phyloP scores from a whole-genome alignment of 1,140 invertebrate genomes.

The Lordiphosa stackelbergi region DNA sequence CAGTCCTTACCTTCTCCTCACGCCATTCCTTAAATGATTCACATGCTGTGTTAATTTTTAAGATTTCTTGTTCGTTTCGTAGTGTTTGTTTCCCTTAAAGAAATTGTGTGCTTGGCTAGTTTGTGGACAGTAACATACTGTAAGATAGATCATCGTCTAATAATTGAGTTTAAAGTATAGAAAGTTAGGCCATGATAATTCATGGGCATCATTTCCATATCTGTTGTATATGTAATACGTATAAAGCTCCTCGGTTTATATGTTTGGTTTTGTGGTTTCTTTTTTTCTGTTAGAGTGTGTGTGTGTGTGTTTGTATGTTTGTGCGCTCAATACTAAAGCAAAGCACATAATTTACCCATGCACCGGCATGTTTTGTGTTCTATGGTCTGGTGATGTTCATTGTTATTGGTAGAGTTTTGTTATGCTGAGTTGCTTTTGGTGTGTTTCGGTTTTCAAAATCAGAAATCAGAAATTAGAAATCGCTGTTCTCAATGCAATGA shows the following conservation, averaged over 20 bases:
- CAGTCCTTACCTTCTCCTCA: not conserved
- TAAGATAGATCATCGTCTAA: slow-evolving; percentile 29
- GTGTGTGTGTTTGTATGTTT: slow-evolving; percentile 21
- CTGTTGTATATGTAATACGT: slow-evolving; percentile 53
- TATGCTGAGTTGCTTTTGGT: slow-evolving; percentile 51
- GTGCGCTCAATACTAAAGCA: slow-evolving; percentile 47
- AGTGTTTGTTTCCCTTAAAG: slow-evolving; percentile 29
- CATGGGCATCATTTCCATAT: slow-evolving; percentile 26
- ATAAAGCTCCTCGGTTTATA: slow-evolving; percentile 15
- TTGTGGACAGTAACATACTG: slow-evolving; percentile 63
- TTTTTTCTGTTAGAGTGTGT: slow-evolving; percentile 9
- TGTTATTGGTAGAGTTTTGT: slow-evolving; percentile 59
- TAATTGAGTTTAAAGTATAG: slow-evolving; percentile 37
- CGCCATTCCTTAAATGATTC: slow-evolving; percentile 12
- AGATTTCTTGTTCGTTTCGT: slow-evolving; percentile 45
- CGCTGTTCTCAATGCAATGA: slow-evolving; percentile 72
- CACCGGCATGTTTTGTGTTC: slow-evolving; percentile 67
- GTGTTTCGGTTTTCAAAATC: slow-evolving; percentile 53
- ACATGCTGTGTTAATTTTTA: slow-evolving; percentile 61
- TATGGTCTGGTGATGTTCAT: slow-evolving; percentile 58
- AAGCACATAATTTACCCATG: slow-evolving; percentile 64
- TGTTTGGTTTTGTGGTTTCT: slow-evolving; percentile 1
- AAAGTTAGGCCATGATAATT: slow-evolving; percentile 19
- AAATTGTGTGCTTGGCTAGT: slow-evolving; percentile 69
- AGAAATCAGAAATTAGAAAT: slow-evolving; percentile 13